phyloP scores from a whole-genome alignment of 2,888 invertebrate species.

The Tuberolachnus salignus region DNA sequence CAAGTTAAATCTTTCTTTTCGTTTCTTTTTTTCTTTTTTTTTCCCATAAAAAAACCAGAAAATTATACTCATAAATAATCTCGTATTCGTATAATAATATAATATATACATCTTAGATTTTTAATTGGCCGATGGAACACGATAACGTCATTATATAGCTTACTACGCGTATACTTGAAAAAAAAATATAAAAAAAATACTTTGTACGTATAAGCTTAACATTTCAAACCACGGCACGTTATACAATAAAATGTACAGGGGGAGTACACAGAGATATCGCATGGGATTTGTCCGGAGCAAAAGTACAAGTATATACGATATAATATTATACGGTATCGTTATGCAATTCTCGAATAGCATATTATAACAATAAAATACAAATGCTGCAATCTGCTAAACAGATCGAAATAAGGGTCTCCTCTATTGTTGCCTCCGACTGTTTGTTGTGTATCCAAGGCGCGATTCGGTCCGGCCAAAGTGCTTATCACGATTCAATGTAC shows the following conservation, averaged over 20 bases:
- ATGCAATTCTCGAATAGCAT: not conserved
- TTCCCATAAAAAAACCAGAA: too few relatives aligned
- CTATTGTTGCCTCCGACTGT: not conserved
- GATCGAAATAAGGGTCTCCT: conserved; percentile 17
- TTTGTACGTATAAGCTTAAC: not conserved
- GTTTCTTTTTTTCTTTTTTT: too few relatives aligned
- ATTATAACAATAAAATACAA: not conserved
- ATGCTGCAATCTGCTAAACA: conserved; percentile 36
- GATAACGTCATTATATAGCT: too few relatives aligned
- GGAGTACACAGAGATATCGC: not conserved
- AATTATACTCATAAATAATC: too few relatives aligned
- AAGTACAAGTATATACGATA: not conserved
- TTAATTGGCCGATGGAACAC: too few relatives aligned
- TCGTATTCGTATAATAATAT: too few relatives aligned
- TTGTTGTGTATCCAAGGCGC: not conserved
- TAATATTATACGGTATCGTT: conserved; percentile 7
- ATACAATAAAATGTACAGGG: not conserved
- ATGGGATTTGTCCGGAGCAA: not conserved
- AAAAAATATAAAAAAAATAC: too few relatives aligned
- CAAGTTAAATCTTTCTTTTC: too few relatives aligned
- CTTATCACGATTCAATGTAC: conserved; percentile 36
- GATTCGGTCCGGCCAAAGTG: conserved; percentile 23
- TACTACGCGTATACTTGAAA: too few relatives aligned
- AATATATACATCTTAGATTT: too few relatives aligned
- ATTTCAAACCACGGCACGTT: not conserved